Percentiles rank a stretch among this genome's conserved stretches.
phyloP scores from a whole-genome alignment of 2,113 vertebrate genomes.

The human region DNA sequence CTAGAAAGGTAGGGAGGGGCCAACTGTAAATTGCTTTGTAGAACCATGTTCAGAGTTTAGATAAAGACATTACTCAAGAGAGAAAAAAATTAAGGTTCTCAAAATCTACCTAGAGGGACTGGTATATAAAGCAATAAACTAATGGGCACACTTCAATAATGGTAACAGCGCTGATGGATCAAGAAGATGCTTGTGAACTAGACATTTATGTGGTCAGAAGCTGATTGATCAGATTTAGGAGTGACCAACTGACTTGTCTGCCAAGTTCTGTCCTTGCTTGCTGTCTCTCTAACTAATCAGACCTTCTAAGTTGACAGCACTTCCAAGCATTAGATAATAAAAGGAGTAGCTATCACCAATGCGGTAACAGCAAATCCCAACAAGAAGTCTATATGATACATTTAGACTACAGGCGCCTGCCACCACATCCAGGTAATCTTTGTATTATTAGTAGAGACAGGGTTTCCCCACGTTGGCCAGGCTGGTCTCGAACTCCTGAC shows the following conservation, averaged over 20 bases:
- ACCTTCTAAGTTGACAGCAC: neutral
- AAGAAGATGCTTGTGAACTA: neutral
- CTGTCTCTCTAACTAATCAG: neutral
- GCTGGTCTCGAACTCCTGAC: no score
- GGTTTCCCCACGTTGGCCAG: no score
- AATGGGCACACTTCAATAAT: neutral
- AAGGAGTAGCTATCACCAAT: neutral
- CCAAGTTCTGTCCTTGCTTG: neutral
- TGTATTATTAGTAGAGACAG: no score
- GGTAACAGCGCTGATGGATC: accelerated
- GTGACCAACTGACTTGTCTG: neutral
- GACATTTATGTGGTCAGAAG: neutral
- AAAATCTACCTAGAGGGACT: neutral
- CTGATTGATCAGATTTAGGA: neutral
- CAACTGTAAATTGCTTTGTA: neutral
- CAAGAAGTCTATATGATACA: neutral
- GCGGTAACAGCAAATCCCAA: neutral
- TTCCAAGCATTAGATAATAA: neutral
- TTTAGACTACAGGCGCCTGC: neutral
- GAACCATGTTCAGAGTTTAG: neutral
- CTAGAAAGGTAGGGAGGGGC: neutral
- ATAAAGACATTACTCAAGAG: neutral
- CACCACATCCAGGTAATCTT: no score
- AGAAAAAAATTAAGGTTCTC: neutral
- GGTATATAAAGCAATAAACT: neutral